Evolutionary conservation across 2,888 invertebrate species (phyloP).

Genomic region (Vannuccia rotundouncinata): DNA sequence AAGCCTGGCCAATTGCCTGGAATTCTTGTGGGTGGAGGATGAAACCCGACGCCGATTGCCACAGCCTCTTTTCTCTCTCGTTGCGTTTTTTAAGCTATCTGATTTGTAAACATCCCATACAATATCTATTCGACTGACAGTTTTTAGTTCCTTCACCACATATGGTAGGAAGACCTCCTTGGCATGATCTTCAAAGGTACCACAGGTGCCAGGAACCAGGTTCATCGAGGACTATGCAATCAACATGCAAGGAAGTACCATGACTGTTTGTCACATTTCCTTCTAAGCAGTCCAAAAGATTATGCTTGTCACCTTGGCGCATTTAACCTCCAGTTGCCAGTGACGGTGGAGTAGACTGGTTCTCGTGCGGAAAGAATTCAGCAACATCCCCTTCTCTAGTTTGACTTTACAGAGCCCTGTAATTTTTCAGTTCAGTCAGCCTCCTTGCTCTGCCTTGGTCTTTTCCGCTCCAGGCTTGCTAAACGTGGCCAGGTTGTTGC

Average conservation of each 20-base stretch:
- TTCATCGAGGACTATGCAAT: conserved; percentile 27
- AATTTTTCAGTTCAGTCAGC: conserved; percentile 31
- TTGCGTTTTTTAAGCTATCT: conserved; percentile 36
- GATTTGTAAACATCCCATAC: conserved; percentile 35
- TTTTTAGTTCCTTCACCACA: conserved; percentile 10
- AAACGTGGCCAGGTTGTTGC: conserved; percentile 27
- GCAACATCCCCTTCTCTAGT: conserved; percentile 38
- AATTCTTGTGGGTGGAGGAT: conserved; percentile 19
- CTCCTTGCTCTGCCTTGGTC: conserved; percentile 3
- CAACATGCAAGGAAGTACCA: neutral
- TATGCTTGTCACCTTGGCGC: conserved; percentile 34
- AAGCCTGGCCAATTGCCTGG: conserved; percentile 36
- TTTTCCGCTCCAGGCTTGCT: conserved; percentile 17
- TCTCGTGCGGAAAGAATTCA: conserved; percentile 39
- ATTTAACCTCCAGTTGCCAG: conserved; percentile 33
- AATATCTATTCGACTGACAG: conserved; percentile 30
- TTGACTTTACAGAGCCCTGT: conserved; percentile 35
- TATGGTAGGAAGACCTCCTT: conserved; percentile 31
- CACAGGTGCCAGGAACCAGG: conserved; percentile 34
- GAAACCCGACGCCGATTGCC: conserved; percentile 7
- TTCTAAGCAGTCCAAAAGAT: neutral
- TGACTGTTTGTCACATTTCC: conserved; percentile 1
- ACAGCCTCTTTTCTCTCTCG: conserved; percentile 31
- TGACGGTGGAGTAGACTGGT: conserved; percentile 39
- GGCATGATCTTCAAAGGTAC: conserved; percentile 34